Conservation (phyloP, 2,888 invertebrate species). For the Synanthedon formicaeformis region DNA sequence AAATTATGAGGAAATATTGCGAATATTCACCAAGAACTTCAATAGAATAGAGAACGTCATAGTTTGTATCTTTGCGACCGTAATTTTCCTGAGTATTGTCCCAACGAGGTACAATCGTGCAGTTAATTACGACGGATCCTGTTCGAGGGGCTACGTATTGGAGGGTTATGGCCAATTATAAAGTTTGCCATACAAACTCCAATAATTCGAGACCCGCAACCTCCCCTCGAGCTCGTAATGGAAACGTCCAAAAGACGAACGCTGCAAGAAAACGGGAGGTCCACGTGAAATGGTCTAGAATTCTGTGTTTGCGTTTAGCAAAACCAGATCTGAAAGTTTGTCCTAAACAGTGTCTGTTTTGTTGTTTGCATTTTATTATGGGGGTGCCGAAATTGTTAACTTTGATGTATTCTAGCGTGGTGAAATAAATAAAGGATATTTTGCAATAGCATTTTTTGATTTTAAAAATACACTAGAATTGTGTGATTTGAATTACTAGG, state of each 20-base stretch:
- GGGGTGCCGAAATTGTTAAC: neutral
- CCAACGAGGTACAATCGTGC: constrained; percentile 25
- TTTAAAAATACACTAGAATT: too few relatives aligned
- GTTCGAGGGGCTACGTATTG: constrained; percentile 37
- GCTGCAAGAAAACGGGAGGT: neutral
- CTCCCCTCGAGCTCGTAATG: neutral
- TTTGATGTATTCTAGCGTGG: neutral
- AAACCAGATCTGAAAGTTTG: constrained; percentile 54
- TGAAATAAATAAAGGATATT: neutral
- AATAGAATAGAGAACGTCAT: too few relatives aligned
- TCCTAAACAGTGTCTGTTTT: constrained; percentile 38
- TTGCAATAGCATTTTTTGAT: too few relatives aligned
- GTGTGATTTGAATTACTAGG: too few relatives aligned
- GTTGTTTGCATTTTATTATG: constrained; percentile 12
- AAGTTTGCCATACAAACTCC: constrained; percentile 44
- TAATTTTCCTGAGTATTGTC: neutral
- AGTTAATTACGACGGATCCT: constrained; percentile 47
- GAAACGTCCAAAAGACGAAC: neutral
- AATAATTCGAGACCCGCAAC: constrained; percentile 18
- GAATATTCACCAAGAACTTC: neutral
- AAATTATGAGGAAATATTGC: neutral
- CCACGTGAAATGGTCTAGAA: neutral
- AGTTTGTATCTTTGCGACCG: neutral
- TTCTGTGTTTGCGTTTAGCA: constrained; percentile 43
- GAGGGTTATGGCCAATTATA: constrained; percentile 62